Evolutionary conservation across 2,113 vertebrate genomes (phyloP).

Genomic region (Esox niger): DNA sequence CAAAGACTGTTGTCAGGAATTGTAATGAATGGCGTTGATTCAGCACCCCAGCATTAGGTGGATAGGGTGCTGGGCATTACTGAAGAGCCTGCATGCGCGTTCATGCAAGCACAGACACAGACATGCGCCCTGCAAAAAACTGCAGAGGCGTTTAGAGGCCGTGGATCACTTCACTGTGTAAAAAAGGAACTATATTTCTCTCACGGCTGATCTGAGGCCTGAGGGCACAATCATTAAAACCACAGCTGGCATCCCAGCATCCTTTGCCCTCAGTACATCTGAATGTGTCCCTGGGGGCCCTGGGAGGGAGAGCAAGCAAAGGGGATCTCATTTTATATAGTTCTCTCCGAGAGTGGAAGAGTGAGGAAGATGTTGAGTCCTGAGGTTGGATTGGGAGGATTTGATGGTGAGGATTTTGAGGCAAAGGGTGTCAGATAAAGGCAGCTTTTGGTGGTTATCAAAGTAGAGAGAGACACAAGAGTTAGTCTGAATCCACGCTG

Average conservation of each 20-base stretch:
- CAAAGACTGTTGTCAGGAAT: slow-evolving; percentile 50
- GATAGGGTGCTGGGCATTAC: too few species aligned
- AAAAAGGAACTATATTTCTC: slow-evolving; percentile 48
- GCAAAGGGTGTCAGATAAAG: slow-evolving; percentile 45
- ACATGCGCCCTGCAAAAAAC: background rate
- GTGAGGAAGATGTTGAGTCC: slow-evolving; percentile 38
- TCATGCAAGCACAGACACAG: slow-evolving; percentile 9
- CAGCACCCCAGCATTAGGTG: slow-evolving; percentile 51
- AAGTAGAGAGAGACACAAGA: background rate
- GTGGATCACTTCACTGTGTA: slow-evolving; percentile 25
- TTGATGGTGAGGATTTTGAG: slow-evolving; percentile 30
- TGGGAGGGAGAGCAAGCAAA: slow-evolving; percentile 20
- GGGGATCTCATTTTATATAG: slow-evolving; percentile 13
- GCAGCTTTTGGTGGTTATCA: slow-evolving; percentile 5
- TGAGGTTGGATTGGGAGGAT: slow-evolving; percentile 53
- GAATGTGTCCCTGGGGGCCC: slow-evolving; percentile 43
- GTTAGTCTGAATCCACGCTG: slow-evolving; percentile 15
- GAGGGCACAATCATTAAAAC: slow-evolving; percentile 70
- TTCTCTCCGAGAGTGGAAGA: slow-evolving; percentile 10
- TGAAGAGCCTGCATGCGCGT: slow-evolving; percentile 18
- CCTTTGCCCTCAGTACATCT: slow-evolving; percentile 46
- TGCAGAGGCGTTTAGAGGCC: slow-evolving; percentile 28
- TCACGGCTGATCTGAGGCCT: slow-evolving; percentile 44
- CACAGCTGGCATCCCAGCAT: slow-evolving; percentile 60
- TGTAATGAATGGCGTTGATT: slow-evolving; percentile 68